Evolutionary conservation across 2,113 vertebrate genomes (phyloP), one percentile per base, ranked within the genome.

Genomic region (Microtus ochrogaster): DNA sequence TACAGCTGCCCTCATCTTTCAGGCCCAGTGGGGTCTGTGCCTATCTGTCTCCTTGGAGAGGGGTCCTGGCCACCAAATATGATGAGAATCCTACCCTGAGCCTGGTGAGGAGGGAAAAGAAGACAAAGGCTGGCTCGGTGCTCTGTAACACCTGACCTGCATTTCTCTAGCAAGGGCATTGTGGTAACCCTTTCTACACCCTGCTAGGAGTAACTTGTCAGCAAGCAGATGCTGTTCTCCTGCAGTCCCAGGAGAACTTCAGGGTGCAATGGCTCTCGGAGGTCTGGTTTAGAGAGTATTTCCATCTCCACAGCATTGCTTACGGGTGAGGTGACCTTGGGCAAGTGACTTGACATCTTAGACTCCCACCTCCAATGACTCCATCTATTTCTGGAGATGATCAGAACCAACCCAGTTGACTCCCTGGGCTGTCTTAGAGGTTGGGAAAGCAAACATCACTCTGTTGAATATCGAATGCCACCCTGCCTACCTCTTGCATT

Each of bases 261-360:
- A 83, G 79, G 21, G 8, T 41, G 0, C 49, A 21, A 68, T 78
- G 77, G 30, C 26, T 63, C 92, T 89, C 16, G 33, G 11, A 52
- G n/a, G 65, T 68, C n/a, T 92, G 61, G 3, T 9, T 89, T 74
- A 19, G 61, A 58, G 36, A 72, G 22, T 19, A 65, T 58, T 74
- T 21, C 13, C 78, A 1, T 58, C 55, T 82, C 21, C 10, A 52
- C 41, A 90, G 11, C 39, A 17, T 44, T 94, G 81, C 76, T 97
- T 70, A 93, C 28, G 74, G 84, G 87, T 49, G n/a, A 58, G 24
- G 47, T 91, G 86, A 94, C 74, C 47, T 95, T 91, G 83, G 26
- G 41, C 82, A 76, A 96, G 85, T 94, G 76, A 66, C 47, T 73
- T 90, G 88, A 68, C 76, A 63, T 95, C n/a, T 94, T 95, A 76